phyloP scores from a whole-genome alignment of 2,888 invertebrate genomes.

The Furcula furcula region DNA sequence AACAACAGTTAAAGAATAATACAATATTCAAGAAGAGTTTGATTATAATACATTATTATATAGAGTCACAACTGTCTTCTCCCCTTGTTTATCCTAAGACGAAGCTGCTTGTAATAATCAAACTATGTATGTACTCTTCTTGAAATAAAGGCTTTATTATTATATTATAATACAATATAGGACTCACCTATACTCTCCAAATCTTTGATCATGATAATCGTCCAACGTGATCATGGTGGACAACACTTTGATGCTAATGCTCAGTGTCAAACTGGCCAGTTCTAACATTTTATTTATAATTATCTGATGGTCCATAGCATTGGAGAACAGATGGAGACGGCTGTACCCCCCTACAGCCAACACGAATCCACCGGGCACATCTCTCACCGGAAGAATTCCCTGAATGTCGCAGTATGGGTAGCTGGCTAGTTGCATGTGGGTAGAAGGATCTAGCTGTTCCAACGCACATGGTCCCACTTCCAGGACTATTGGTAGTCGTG shows the following conservation, averaged over 20 bases:
- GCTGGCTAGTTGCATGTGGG: slow-evolving; percentile 88
- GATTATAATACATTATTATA: too few species aligned
- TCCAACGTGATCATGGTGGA: slow-evolving; percentile 92
- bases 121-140: too few species aligned
- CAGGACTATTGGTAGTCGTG: slow-evolving; percentile 91
- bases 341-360: slow-evolving; percentile 96
- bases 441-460: slow-evolving; percentile 95
- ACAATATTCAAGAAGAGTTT: too few species aligned
- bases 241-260: slow-evolving; percentile 91
- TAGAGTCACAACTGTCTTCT: too few species aligned
- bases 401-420: slow-evolving; percentile 74
- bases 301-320: slow-evolving; percentile 90
- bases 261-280: slow-evolving; percentile 89
- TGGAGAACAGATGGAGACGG: slow-evolving; percentile 94
- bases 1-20: too few species aligned
- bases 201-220: slow-evolving; percentile 92
- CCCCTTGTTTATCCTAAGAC: too few species aligned
- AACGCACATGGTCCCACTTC: slow-evolving; percentile 96
- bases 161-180: too few species aligned
- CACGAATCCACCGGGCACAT: slow-evolving; percentile 96
- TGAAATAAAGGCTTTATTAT: not conserved
- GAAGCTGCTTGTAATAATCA: too few species aligned
- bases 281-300: slow-evolving; percentile 94
- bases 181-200: slow-evolving; percentile 94
- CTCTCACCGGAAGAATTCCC: slow-evolving; percentile 86